Evolutionary conservation across 2,888 invertebrate genomes (phyloP), one percentile per base, ranked within the genome.

Genomic region (Phyllotreta striolata): DNA sequence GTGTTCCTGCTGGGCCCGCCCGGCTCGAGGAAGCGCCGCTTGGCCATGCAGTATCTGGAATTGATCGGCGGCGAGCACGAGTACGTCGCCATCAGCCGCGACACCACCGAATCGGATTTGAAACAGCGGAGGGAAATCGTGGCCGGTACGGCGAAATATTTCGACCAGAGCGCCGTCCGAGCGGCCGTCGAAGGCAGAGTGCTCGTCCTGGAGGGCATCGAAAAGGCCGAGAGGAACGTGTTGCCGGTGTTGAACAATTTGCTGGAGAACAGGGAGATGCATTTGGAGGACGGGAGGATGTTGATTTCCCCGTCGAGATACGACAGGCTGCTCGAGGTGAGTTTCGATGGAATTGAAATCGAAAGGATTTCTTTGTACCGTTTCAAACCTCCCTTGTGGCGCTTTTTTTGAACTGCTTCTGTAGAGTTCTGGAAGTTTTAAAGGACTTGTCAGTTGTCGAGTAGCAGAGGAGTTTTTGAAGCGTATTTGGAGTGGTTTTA

Each of bases 261-360:
- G 59, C 83, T 98, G 57, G 98, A 98, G 83, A 98, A 98, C 82
- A 86, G 98, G 62, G 98, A 98, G 83, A 98, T 98, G 97, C 96
- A 98, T 82, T 84, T 98, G 66, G 98, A 98, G 83, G 98, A 98
- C 84, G 98, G 98, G 0, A 85, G 96, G 73, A 94, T 98, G 79
- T 84, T 98, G 41, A 91, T 98, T 78, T 91, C 96, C 0, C 91
- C 96, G 6, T 83, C 88, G 3, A 88, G 96, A 83, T 98, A 95
- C 78, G 97, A 98, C 78, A 92, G 93, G 79, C 83, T 98, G 10
- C 81, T 95, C 9, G 81, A 93, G 86, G 95, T 95, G 78, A 12
- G 49, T 55, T n/a, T n/a, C n/a, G n/a, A n/a, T n/a, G n/a, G n/a
- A n/a, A n/a, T n/a, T n/a, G n/a, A n/a, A n/a, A n/a, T n/a, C n/a